Evolutionary conservation across 2,888 invertebrate genomes (phyloP).

Genomic region (Drosophila pseudotakahashii): DNA sequence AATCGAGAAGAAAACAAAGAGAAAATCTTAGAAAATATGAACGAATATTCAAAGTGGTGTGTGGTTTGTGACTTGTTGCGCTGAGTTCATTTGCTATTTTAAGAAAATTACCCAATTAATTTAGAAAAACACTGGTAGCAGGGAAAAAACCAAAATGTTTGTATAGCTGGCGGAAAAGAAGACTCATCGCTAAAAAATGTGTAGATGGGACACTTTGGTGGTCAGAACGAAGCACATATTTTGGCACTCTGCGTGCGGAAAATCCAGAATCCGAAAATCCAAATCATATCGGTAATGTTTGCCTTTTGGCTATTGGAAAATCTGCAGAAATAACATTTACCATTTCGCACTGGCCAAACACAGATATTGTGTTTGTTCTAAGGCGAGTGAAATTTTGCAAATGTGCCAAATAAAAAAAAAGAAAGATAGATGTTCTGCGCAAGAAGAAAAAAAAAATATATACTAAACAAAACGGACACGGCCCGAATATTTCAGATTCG

Average conservation of each 20-base stretch:
- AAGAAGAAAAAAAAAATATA: conserved; percentile 20
- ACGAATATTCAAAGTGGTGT: conserved; percentile 58
- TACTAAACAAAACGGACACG: conserved; percentile 59
- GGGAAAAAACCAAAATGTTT: conserved; percentile 49
- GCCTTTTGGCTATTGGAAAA: conserved; percentile 18
- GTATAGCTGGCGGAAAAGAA: conserved; percentile 31
- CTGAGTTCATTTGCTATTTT: conserved; percentile 81
- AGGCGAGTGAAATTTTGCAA: conserved; percentile 53
- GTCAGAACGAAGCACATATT: conserved; percentile 5
- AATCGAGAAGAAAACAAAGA: conserved; percentile 24
- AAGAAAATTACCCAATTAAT: conserved; percentile 79
- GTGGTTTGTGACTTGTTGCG: conserved; percentile 57
- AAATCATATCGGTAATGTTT: conserved; percentile 8
- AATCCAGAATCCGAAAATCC: conserved; percentile 10
- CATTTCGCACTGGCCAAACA: conserved; percentile 20
- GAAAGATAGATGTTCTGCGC: conserved; percentile 11
- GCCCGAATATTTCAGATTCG: conserved; percentile 29
- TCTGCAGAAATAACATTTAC: conserved; percentile 25
- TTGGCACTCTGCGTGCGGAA: conserved; percentile 15
- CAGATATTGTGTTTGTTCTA: conserved; percentile 45
- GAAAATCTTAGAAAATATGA: conserved; percentile 41
- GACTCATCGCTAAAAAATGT: conserved; percentile 44
- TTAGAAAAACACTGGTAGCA: conserved; percentile 58
- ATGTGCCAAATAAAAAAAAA: conserved; percentile 50
- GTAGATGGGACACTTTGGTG: conserved; percentile 22